These are phyloP conservation scores for Xestia c-nigrum DNA, from an alignment of 2,888 invertebrate genomes.

Conservation along the genomic window DNA sequence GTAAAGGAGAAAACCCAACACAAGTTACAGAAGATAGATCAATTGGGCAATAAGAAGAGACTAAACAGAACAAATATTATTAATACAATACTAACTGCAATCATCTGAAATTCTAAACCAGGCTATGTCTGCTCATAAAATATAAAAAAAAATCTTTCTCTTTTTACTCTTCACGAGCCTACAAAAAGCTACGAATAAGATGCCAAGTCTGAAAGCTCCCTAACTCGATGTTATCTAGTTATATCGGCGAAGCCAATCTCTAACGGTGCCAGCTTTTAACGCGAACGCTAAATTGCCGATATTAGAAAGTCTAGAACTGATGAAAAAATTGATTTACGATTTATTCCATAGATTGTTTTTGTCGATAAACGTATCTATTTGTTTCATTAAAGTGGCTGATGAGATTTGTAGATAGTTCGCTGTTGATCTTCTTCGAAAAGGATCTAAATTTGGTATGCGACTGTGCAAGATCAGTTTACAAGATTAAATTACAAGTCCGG, in stretches of 20 bases:
- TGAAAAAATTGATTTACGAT: conserved; percentile 60
- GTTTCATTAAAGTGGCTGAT: conserved; percentile 41
- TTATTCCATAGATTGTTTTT: conserved; percentile 36
- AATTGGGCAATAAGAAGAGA: not conserved
- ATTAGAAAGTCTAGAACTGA: conserved; percentile 62
- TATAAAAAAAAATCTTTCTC: not conserved
- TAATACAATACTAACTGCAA: not conserved
- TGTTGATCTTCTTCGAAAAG: conserved; percentile 18
- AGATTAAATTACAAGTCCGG: conserved; percentile 36
- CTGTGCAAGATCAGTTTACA: conserved; percentile 39
- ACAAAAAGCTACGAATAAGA: not conserved
- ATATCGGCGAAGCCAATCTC: conserved; percentile 56
- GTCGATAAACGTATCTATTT: conserved; percentile 24
- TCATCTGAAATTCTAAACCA: not conserved
- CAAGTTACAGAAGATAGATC: not conserved
- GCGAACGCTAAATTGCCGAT: conserved; percentile 49
- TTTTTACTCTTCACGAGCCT: not conserved
- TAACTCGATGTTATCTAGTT: conserved; percentile 35
- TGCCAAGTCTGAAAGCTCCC: conserved; percentile 34
- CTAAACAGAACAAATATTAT: not conserved
- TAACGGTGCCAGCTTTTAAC: conserved; percentile 65
- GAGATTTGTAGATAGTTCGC: conserved; percentile 24
- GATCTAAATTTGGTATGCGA: conserved; percentile 57
- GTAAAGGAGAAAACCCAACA: not conserved
- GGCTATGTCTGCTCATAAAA: not conserved